Base-by-base conservation (phyloP, 2,888 invertebrate species). In the Lobophora halterata region DNA sequence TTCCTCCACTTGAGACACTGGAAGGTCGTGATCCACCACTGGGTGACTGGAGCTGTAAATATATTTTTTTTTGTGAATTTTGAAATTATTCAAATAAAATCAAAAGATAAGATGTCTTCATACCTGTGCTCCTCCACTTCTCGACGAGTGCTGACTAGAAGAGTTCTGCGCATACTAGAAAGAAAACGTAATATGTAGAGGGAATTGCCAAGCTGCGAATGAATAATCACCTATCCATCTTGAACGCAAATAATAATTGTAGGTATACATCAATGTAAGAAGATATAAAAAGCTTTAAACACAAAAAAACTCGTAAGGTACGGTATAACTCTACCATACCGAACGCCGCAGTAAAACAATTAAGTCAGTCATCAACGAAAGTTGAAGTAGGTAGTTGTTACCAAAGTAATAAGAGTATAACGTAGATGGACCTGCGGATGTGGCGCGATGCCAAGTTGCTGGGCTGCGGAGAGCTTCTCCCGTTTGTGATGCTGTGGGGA, bases 1-100 rank as follows among this genome's bases (percentile, higher is more conserved):
- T 89, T 2, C 90, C 89, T 43, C 89, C 89, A 29, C 82, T 82
- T 3, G 88, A 78, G 6, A 79, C 87, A 58, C 82, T 79, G 12
- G 88, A 79, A 21, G 85, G 86, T 0, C 86, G 73, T 3, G 86
- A 79, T 11, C 75, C 68, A 6, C 90, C 89, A 41, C 87, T 78
- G 0, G 89, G 89, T 1, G 90, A 89, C 40, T 90, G 90, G 10
- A 89, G 71, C 72, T 89, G 75, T 6, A 17, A 34, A 29, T n/a
- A 11, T 24, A 29, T 33, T n/a, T n/a, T n/a, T n/a, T n/a, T n/a
- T n/a, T n/a, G n/a, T n/a, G n/a, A 46, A 39, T 43, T 34, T 20
- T 7, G 5, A 34, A 34, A 20, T n/a, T n/a, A n/a, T n/a, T n/a
- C n/a, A n/a, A n/a, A n/a, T n/a, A n/a, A 35, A 30, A 17, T 20